These are phyloP conservation scores for Psephotus haematonotus DNA, from an alignment of 2,113 vertebrate genomes.

Conservation along the genomic window DNA sequence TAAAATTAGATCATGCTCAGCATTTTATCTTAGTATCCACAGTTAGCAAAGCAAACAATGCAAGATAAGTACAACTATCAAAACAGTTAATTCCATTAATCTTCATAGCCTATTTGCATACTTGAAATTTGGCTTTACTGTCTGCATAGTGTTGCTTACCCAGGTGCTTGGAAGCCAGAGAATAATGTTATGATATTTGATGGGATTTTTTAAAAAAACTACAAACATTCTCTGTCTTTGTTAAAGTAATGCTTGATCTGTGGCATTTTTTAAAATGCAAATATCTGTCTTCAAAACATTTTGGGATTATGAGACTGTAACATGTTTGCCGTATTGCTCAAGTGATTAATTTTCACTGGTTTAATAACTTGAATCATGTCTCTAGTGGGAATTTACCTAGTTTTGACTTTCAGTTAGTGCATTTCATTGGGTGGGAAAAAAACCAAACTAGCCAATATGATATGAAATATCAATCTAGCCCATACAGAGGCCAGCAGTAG, in stretches of 20 bases:
- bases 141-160: not conserved
- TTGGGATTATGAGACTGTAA: not conserved
- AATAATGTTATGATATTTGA: not conserved
- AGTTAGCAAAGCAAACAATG: not conserved
- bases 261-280: not conserved
- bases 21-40: not conserved
- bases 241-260: not conserved
- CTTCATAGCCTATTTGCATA: not conserved
- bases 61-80: not conserved
- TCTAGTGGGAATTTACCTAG: not conserved
- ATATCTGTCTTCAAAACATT: not conserved
- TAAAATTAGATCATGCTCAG: not conserved
- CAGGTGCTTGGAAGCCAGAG: not conserved
- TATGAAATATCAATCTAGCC: not conserved
- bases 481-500: not conserved
- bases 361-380: not conserved
- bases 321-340: not conserved
- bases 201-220: not conserved
- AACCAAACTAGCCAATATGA: not conserved
- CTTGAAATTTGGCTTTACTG: not conserved
- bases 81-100: not conserved
- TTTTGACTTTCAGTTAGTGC: not conserved
- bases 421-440: not conserved
- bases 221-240: not conserved
- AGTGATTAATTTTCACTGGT: not conserved